Evolutionary conservation across 2,888 invertebrate species (phyloP).

Genomic region (Zonitis immaculata): DNA sequence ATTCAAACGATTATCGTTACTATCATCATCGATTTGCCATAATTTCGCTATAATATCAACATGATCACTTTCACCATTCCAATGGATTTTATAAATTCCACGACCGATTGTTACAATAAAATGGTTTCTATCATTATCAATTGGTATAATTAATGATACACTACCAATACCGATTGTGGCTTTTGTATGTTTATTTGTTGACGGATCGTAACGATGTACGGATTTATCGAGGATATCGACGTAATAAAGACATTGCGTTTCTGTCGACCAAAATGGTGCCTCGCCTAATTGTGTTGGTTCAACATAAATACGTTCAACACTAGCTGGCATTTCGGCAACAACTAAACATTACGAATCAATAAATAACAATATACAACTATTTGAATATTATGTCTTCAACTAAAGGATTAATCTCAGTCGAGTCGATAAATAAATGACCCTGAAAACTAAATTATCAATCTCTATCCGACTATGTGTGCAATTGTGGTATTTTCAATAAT

Average conservation of each 20-base stretch:
- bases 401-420: too few relatives aligned
- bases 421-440: neutral
- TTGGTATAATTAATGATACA: slow-evolving; percentile 56
- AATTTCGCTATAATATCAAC: slow-evolving; percentile 49
- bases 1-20: slow-evolving; percentile 60
- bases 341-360: neutral
- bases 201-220: slow-evolving; percentile 53
- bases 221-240: slow-evolving; percentile 59
- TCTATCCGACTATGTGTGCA: too few relatives aligned
- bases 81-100: slow-evolving; percentile 55
- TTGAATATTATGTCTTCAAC: too few relatives aligned
- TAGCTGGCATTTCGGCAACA: neutral
- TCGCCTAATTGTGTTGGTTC: slow-evolving; percentile 54
- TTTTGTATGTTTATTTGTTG: slow-evolving; percentile 50
- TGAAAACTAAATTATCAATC: neutral
- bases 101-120: slow-evolving; percentile 60
- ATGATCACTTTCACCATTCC: slow-evolving; percentile 56
- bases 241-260: slow-evolving; percentile 58
- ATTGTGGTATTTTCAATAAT: too few relatives aligned
- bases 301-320: neutral
- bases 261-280: slow-evolving; percentile 67
- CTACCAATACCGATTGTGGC: slow-evolving; percentile 47
- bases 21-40: slow-evolving; percentile 54
- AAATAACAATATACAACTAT: neutral
- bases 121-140: slow-evolving; percentile 54